Conservation (phyloP, 1,140 invertebrate species). For the Drosophila murphyi region DNA sequence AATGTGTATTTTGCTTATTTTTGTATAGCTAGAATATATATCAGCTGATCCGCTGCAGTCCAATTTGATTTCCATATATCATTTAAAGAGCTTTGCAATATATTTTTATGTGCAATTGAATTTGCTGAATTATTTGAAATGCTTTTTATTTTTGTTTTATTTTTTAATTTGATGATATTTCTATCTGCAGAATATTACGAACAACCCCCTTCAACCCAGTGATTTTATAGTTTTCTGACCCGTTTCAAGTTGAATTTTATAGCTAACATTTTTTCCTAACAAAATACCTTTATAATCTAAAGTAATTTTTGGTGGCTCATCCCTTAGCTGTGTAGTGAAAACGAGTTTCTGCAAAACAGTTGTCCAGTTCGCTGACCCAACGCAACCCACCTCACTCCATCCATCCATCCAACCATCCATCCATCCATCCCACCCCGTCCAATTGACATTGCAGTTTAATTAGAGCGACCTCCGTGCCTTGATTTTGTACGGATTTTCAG, state of each 20-base stretch:
- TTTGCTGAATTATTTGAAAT: too few relatives aligned
- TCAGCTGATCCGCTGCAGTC: too few relatives aligned
- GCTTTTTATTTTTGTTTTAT: neutral
- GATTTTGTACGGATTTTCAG: conserved; percentile 71
- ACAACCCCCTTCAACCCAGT: neutral
- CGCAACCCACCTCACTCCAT: conserved; percentile 5
- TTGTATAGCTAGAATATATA: too few relatives aligned
- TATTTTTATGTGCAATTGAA: too few relatives aligned
- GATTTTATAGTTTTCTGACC: conserved; percentile 5
- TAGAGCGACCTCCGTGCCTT: conserved; percentile 72
- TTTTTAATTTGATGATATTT: conserved; percentile 5
- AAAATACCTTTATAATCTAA: conserved; percentile 29
- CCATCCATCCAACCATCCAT: too few relatives aligned
- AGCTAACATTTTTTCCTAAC: neutral
- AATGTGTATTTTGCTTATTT: too few relatives aligned
- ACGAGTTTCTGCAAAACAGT: conserved; percentile 46
- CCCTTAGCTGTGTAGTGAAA: conserved; percentile 24
- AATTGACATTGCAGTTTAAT: conserved; percentile 81
- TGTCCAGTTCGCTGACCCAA: conserved; percentile 54
- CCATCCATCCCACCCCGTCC: conserved; percentile 10
- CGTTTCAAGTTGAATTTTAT: conserved; percentile 21
- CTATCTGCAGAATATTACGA: neutral
- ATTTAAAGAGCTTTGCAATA: too few relatives aligned
- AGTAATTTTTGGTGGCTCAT: conserved; percentile 15
- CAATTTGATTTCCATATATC: too few relatives aligned